These are phyloP conservation scores for Apotomis capreana DNA, from an alignment of 2,888 invertebrate genomes.

Conservation along the genomic window DNA sequence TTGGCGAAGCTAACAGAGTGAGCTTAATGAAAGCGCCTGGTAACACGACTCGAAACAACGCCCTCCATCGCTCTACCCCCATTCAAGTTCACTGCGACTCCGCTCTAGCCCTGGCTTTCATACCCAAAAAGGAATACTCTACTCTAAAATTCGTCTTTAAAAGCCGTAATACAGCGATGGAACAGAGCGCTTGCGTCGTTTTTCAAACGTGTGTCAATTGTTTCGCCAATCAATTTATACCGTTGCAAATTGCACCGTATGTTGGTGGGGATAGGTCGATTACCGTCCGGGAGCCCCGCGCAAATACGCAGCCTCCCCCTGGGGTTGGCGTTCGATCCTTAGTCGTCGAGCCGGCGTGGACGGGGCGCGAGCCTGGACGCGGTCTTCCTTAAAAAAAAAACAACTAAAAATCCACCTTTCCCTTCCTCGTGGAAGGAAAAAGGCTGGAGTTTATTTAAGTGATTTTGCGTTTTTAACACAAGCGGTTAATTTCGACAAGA, in stretches of 20 bases:
- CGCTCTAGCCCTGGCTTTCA: slow-evolving; percentile 68
- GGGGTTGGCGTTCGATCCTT: slow-evolving; percentile 79
- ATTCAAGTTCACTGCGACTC: slow-evolving; percentile 66
- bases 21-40: slow-evolving; percentile 68
- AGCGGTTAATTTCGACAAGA: slow-evolving; percentile 75
- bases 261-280: slow-evolving; percentile 48
- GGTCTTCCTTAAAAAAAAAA: slow-evolving; percentile 54
- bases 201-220: slow-evolving; percentile 53
- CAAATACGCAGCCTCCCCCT: slow-evolving; percentile 80
- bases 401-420: slow-evolving; percentile 68
- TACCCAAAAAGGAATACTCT: slow-evolving; percentile 32
- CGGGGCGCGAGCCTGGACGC: slow-evolving; percentile 70
- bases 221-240: slow-evolving; percentile 52
- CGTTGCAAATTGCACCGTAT: slow-evolving; percentile 58
- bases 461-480: slow-evolving; percentile 76
- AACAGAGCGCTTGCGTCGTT: slow-evolving; percentile 54
- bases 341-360: slow-evolving; percentile 79
- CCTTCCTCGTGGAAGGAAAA: slow-evolving; percentile 72
- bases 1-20: slow-evolving; percentile 59
- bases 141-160: neutral
- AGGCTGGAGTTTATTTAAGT: slow-evolving; percentile 60
- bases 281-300: slow-evolving; percentile 55
- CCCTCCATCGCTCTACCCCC: slow-evolving; percentile 68
- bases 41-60: slow-evolving; percentile 68
- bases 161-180: neutral